Evolutionary conservation across 2,113 vertebrate species (phyloP).

Genomic region (Merops nubicus): DNA sequence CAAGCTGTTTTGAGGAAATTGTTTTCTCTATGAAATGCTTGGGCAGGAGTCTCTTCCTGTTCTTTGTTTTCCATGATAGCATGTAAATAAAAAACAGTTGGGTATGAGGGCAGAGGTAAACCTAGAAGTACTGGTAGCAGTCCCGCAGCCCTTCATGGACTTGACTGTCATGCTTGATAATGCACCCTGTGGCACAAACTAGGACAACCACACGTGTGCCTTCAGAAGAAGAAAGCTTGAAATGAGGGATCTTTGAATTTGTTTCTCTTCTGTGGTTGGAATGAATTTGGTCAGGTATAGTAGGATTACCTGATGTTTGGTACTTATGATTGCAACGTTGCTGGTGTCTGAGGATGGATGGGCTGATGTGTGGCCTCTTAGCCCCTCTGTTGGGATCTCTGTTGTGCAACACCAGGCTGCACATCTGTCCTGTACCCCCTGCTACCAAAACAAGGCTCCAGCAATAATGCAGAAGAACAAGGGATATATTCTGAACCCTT

Average conservation of each 20-base stretch:
- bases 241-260: neutral
- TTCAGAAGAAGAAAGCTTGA: neutral
- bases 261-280: neutral
- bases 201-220: neutral
- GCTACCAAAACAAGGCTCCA: neutral
- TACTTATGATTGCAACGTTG: neutral
- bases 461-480: neutral
- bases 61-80: neutral
- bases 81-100: neutral
- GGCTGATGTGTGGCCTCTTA: neutral
- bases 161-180: accelerated
- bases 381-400: neutral
- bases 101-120: neutral
- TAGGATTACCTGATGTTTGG: neutral
- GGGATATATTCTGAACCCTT: neutral
- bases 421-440: neutral
- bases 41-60: neutral
- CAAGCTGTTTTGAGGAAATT: neutral
- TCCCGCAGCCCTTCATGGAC: neutral
- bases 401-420: neutral
- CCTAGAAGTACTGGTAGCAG: neutral
- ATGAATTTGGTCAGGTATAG: accelerated
- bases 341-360: neutral
- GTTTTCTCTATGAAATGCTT: neutral
- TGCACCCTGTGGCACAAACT: accelerated